Percentiles rank a stretch among this genome's conserved stretches.
These are phyloP conservation scores for Patiria pectinifera DNA, from an alignment of 53 echinoderm and acorn worm genomes.

Conservation along the genomic window DNA sequence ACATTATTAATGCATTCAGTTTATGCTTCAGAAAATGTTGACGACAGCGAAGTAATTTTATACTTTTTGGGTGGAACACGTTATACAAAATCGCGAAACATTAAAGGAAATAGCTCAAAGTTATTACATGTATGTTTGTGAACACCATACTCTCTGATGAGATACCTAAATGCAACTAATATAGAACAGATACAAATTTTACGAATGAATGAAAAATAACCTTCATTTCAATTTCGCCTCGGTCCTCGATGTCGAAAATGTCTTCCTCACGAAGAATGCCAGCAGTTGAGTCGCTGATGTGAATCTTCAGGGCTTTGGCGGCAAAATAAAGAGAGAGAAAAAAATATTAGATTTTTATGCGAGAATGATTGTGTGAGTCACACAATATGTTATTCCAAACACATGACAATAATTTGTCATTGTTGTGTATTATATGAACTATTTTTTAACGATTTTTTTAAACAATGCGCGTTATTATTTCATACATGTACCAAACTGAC, in stretches of 20 bases:
- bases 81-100: not conserved
- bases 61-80: not conserved
- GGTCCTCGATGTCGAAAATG: constrained; percentile 57
- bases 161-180: too few species aligned
- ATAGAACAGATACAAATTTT: not conserved
- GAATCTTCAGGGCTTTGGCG: constrained; percentile 84
- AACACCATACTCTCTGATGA: too few species aligned
- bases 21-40: not conserved
- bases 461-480: too few species aligned
- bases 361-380: not conserved
- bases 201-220: constrained; percentile 46
- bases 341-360: not conserved
- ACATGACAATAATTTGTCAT: too few species aligned
- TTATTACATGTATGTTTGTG: too few species aligned
- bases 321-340: not conserved
- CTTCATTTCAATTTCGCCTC: constrained; percentile 92
- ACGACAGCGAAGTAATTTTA: not conserved
- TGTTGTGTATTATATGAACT: too few species aligned
- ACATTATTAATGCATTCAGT: not conserved
- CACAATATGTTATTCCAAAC: not conserved
- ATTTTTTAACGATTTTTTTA: too few species aligned
- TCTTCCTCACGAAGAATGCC: constrained; percentile 64
- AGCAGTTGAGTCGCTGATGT: constrained; percentile 76
- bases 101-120: not conserved
- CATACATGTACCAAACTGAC: too few species aligned